Evolutionary conservation across 1,140 invertebrate species (phyloP).

Genomic region (Stenopsyche tienmushanensis): DNA sequence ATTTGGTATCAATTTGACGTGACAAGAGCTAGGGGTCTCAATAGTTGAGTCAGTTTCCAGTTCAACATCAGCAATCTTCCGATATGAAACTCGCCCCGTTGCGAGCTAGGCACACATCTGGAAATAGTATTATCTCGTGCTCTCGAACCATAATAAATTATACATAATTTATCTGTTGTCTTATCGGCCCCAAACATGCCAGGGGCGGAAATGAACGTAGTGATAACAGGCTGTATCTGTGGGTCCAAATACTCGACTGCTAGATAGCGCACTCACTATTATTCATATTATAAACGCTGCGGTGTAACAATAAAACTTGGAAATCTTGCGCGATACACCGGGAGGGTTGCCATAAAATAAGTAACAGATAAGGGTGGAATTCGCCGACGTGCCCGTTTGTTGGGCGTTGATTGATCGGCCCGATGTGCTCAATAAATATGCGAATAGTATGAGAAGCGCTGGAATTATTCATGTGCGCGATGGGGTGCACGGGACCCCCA

Average conservation of each 20-base stretch:
- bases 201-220: slow-evolving; percentile 39
- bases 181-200: slow-evolving; percentile 35
- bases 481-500: too few relatives aligned
- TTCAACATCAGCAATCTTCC: not conserved
- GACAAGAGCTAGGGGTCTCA: too few relatives aligned
- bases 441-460: slow-evolving; percentile 7
- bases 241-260: slow-evolving; percentile 35
- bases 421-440: slow-evolving; percentile 11
- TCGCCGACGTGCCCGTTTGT: slow-evolving; percentile 15
- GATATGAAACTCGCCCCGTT: not conserved
- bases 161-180: slow-evolving; percentile 36
- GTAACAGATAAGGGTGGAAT: slow-evolving; percentile 3
- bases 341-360: slow-evolving; percentile 14
- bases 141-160: slow-evolving; percentile 42
- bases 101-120: not conserved
- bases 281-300: slow-evolving; percentile 22
- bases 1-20: too few relatives aligned
- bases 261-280: slow-evolving; percentile 36
- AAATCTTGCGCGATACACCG: not conserved
- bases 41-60: too few relatives aligned
- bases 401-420: slow-evolving; percentile 10
- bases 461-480: too few relatives aligned
- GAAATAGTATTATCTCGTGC: slow-evolving; percentile 4
- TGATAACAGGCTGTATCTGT: slow-evolving; percentile 39
- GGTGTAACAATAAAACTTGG: slow-evolving; percentile 28